Base-by-base conservation (phyloP, 2,888 invertebrate genomes). In the Octonoba sinensis region DNA sequence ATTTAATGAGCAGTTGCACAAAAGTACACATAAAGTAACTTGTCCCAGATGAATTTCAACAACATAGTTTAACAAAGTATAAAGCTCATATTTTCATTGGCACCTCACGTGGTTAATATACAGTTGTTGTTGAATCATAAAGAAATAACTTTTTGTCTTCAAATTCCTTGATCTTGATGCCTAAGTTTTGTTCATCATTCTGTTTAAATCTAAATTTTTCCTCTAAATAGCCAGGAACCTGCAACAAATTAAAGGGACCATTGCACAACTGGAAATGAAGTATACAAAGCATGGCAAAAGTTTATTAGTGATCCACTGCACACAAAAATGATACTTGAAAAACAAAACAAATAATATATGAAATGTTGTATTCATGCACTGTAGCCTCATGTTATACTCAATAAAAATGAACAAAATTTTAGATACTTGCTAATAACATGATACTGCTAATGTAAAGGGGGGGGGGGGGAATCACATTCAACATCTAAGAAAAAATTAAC, bases 171-270 rank as follows among this genome's bases (percentile, higher is more conserved):
- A 76, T 72, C 71, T 66, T 59, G 36, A 76, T 71, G 56, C 62
- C 82, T 20, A 76, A 36, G 46, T 74, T 72, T n/a, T 20, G 57
- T 12, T 81, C 60, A 20, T 27, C 11, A 20, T 65, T 62, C 36
- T 44, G 66, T 90, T 92, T 90, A n/a, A 90, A 71, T 59, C 73
- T 83, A 60, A 83, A 83, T 49, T 83, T 83, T 12, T 79, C 83
- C 47, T 83, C 83, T 27, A 83, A 74, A 62, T 24, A 51, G 15
- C 83, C 83, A 18, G 79, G 83, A 47, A 83, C 59, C 83, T 83
- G 44, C 16, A 73, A 77, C 60, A 65, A 62, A 49, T 18, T 8
- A 78, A 65, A 49, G 24, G 20, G 15, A 56, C 0, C 8, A 49
- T 15, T 51, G 47, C 1, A 16, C 11, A 57, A 24, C 12, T 20